These are phyloP conservation scores for Deilephila porcellus DNA, from an alignment of 2,888 invertebrate species.

Conservation along the genomic window DNA sequence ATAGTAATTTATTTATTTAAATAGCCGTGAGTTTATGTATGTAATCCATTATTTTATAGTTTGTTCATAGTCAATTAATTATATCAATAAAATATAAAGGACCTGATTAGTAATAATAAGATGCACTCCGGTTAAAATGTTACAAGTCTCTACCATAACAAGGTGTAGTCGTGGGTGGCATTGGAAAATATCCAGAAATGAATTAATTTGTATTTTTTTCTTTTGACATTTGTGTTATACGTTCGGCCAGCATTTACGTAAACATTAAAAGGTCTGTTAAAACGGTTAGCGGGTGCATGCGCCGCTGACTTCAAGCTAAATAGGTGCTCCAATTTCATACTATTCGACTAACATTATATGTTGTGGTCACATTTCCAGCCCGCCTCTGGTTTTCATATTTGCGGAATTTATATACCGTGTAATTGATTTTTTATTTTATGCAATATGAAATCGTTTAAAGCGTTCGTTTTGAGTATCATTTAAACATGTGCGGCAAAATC, in stretches of 20 bases:
- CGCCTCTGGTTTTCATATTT: conserved; percentile 14
- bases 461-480: background rate
- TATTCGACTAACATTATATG: conserved; percentile 40
- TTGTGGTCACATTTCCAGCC: conserved; percentile 36
- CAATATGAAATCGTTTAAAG: background rate
- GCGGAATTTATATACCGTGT: background rate
- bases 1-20: too few relatives aligned
- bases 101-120: too few relatives aligned
- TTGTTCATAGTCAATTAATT: too few relatives aligned
- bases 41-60: too few relatives aligned
- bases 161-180: too few relatives aligned
- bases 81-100: too few relatives aligned
- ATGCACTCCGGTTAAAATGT: too few relatives aligned
- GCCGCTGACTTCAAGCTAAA: conserved; percentile 38
- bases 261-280: conserved; percentile 39
- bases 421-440: background rate
- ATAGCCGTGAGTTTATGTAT: too few relatives aligned
- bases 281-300: conserved; percentile 38
- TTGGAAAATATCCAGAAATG: too few relatives aligned
- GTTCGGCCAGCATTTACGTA: conserved; percentile 34
- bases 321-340: conserved; percentile 42
- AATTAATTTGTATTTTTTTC: background rate
- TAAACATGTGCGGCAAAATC: too few relatives aligned
- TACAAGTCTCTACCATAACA: too few relatives aligned
- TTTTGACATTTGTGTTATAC: background rate